A percentile compares a stretch with the other conserved stretches of the same genome.
phyloP scores from a whole-genome alignment of 2,113 vertebrate species.

The Cavia aperea region DNA sequence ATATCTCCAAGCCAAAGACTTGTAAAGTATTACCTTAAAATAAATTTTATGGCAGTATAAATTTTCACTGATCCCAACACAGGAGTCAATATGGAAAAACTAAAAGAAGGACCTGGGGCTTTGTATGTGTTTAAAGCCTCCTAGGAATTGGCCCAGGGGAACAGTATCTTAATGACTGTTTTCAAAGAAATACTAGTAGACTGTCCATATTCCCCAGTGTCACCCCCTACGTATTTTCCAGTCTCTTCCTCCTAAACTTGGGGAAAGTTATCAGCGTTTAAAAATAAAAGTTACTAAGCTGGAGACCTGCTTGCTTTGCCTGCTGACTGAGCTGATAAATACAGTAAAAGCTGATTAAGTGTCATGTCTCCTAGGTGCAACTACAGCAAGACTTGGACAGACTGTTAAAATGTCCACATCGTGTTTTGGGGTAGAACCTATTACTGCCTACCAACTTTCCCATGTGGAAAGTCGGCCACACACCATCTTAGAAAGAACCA shows the following conservation, averaged over 20 bases:
- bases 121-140: conserved; percentile 39
- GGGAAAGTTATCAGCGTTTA: conserved; percentile 22
- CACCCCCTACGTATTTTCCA: conserved; percentile 58
- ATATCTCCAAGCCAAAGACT: conserved; percentile 44
- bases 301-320: conserved; percentile 4
- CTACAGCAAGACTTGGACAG: neutral
- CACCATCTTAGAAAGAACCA: conserved; percentile 53
- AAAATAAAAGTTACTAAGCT: conserved; percentile 42
- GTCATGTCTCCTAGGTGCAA: neutral
- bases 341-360: conserved; percentile 18
- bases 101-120: conserved; percentile 40
- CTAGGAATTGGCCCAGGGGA: conserved; percentile 40
- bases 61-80: conserved; percentile 49
- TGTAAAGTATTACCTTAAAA: conserved; percentile 59
- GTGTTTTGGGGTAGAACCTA: neutral
- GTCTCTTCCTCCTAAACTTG: conserved; percentile 40
- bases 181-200: conserved; percentile 61
- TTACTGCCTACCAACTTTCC: conserved; percentile 29
- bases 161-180: conserved; percentile 48
- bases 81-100: conserved; percentile 55
- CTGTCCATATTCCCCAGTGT: conserved; percentile 38
- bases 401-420: conserved; percentile 23
- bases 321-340: neutral
- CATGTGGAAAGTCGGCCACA: conserved; percentile 45
- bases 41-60: conserved; percentile 47